Base-by-base conservation (phyloP, 2,888 invertebrate species). In the Caenorhabditis wallacei region DNA sequence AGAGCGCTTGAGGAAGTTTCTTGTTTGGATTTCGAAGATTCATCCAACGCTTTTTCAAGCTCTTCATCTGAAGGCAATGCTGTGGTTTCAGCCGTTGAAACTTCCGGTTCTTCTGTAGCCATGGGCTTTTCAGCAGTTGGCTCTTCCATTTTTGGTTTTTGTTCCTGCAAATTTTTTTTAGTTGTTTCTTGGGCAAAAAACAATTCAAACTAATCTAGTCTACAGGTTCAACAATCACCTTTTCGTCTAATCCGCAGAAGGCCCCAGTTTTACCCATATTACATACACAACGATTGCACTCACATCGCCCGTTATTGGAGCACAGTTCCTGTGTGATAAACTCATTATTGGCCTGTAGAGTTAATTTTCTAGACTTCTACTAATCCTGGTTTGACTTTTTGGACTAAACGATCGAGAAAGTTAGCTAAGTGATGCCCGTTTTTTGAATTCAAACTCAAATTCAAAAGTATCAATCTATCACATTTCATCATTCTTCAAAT, bases 261-360 rank as follows among this genome's bases (percentile, higher is more conserved):
- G 87, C 88, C 18, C 91, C 91, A 7, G 88, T 90, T 84, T 80
- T 91, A 11, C 90, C 90, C 20, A 70, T 85, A 53, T 90, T 85
- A 80, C 91, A 91, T 24, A 90, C 84, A 79, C 91, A 91, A 61
- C 86, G 85, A 20, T 90, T 90, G 70, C 91, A 91, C 71, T 90
- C 88, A 81, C 91, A 91, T 35, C 84, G 84, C 26, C 91, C 91
- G 48, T 90, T 84, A 59, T 87, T 85, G 26, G 87, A 85, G 82
- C 91, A 91, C 26, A 89, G 74, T 64, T 87, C 72, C 91, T 91
- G 78, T 69, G 13, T 24, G 48, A 61, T 24, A 26, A 40, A 53
- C 35, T 56, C 57, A 76, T 48, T 3, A 48, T 7, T 7, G 4
- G 4, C 35, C 4, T 7, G 35, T 4, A 35, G 10, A 35, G 10